Evolutionary conservation across 1,140 invertebrate species (phyloP).

Genomic region (Zaprionus davidi): DNA sequence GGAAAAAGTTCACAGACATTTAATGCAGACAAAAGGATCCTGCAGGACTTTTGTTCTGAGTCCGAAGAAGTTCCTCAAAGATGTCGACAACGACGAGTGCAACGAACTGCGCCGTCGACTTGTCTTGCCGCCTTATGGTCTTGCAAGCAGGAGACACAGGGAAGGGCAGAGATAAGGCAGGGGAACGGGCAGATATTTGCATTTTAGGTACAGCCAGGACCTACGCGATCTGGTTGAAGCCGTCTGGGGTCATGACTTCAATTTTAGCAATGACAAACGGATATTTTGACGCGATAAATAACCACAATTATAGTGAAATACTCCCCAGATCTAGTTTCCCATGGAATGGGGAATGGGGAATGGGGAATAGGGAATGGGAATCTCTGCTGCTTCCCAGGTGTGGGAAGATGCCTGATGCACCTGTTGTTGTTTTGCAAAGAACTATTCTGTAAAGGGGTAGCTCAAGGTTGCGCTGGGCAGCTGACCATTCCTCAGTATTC

Average conservation of each 20-base stretch:
- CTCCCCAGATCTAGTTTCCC: constrained; percentile 46
- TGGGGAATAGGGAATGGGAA: constrained; percentile 15
- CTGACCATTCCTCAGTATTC: constrained; percentile 10
- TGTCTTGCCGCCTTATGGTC: constrained; percentile 43
- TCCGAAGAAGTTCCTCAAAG: constrained; percentile 11
- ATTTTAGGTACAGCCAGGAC: constrained; percentile 49
- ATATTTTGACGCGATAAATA: constrained; percentile 30
- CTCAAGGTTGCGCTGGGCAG: constrained; percentile 55
- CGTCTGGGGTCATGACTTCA: constrained; percentile 72
- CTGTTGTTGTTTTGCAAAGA: constrained; percentile 58
- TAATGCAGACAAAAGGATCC: constrained; percentile 46
- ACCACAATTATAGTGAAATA: constrained; percentile 24
- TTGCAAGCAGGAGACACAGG: neutral
- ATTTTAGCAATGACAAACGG: constrained; percentile 46
- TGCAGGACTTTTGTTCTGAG: constrained; percentile 59
- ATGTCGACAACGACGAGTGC: constrained; percentile 45
- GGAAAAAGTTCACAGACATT: constrained; percentile 79
- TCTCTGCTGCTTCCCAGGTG: neutral
- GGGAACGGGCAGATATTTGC: constrained; percentile 39
- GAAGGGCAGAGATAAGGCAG: neutral
- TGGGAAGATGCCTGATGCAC: constrained; percentile 39
- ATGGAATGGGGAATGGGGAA: constrained; percentile 9
- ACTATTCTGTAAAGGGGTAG: constrained; percentile 61
- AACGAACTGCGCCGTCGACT: constrained; percentile 58
- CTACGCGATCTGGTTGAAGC: constrained; percentile 7